Base-by-base conservation (phyloP, 2,113 vertebrate species). In the Pterocles orientalis region DNA sequence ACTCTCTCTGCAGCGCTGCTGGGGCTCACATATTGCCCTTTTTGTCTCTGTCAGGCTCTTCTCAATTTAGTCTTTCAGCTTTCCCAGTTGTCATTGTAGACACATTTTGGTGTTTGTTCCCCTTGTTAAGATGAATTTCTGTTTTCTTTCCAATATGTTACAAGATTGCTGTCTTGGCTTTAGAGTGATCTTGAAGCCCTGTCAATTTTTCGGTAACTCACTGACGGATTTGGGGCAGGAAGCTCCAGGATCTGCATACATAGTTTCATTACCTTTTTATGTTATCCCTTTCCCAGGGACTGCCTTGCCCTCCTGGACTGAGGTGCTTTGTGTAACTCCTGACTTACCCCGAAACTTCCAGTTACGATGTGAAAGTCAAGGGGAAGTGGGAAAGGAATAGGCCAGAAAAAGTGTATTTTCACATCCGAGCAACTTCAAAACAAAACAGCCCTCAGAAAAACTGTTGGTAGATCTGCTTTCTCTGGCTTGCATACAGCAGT, bases 221-320 rank as follows among this genome's bases (percentile, higher is more conserved):
- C 31, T 83, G 93, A 93, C 85, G 93, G 88, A 88, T 94, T 86
- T 89, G 65, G 82, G 43, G 62, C 88, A 92, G 94, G 90, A 88
- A 88, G 62, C 56, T 51, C 26, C 51, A n/a, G 66, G 45, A 71
- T 82, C 25, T 51, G 84, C 61, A 57, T 36, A 43, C 8, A 7
- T 12, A 36, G 75, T 73, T 93, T 73, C 11, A 14, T 82, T 73
- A 57, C 62, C 54, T 56, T 71, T 78, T 64, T 20, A 12, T 58
- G 64, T 70, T 21, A 57, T 56, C 57, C 53, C 21, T 78, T 89
- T 88, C 41, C 66, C 81, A 86, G 53, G 53, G 18, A 33, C 31
- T 31, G n/a, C 11, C 45, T 88, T 92, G 41, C 23, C 29, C 47
- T 90, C 41, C 79, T 39, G n/a, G 85, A n/a, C 65, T 34, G 34